phyloP scores from a whole-genome alignment of 2,797 vertebrate species.

The Micrastur ruficollis region DNA sequence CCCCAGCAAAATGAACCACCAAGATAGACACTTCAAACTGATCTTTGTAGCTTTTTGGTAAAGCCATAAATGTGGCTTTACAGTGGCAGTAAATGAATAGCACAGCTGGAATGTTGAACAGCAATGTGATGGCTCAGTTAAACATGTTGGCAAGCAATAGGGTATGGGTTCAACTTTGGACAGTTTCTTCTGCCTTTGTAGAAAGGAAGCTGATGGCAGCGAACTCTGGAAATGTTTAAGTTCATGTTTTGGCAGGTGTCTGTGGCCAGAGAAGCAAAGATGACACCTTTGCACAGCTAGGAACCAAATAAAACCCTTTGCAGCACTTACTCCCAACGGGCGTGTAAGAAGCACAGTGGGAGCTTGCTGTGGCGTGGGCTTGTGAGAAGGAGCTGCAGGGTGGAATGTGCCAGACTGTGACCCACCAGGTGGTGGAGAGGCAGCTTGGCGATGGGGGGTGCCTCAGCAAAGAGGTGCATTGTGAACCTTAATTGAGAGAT shows the following conservation, averaged over 20 bases:
- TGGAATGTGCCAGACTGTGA: neutral
- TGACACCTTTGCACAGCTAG: neutral
- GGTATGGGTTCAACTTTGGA: neutral
- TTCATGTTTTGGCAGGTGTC: neutral
- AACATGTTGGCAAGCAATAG: neutral
- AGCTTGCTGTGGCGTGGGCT: neutral
- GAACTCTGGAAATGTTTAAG: neutral
- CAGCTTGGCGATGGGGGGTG: neutral
- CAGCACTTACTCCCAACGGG: rapidly evolving
- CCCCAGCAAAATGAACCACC: too few species aligned
- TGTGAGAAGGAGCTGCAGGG: neutral
- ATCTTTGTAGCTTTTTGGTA: neutral
- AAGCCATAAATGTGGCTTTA: neutral
- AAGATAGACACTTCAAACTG: neutral
- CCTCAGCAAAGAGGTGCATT: neutral
- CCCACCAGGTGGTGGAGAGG: neutral
- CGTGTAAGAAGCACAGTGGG: neutral
- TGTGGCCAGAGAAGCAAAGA: neutral
- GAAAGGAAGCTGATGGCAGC: neutral
- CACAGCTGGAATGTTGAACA: neutral
- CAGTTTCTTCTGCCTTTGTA: neutral
- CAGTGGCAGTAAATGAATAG: neutral
- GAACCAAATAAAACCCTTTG: neutral
- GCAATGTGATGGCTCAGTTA: neutral
- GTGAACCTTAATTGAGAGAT: neutral